phyloP scores from a whole-genome alignment of 2,888 invertebrate genomes.

The Dione vanillae region DNA sequence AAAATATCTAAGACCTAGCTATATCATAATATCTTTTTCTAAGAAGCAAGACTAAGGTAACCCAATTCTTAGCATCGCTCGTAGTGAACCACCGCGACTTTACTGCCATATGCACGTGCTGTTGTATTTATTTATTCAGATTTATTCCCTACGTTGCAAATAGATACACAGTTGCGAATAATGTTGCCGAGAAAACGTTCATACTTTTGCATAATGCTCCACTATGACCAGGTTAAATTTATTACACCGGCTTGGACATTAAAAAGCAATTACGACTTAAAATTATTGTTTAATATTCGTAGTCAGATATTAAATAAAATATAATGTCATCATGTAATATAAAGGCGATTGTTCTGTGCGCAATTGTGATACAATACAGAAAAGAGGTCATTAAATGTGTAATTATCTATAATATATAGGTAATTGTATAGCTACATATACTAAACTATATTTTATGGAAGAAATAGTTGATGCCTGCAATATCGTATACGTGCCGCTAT shows the following conservation, averaged over 20 bases:
- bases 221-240: slow-evolving; percentile 46
- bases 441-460: too few species aligned
- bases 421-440: too few species aligned
- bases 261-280: slow-evolving; percentile 45
- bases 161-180: slow-evolving; percentile 66
- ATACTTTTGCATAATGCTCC: slow-evolving; percentile 53
- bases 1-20: neutral
- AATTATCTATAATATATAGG: too few species aligned
- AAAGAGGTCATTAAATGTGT: too few species aligned
- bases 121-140: slow-evolving; percentile 74
- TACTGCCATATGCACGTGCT: slow-evolving; percentile 69
- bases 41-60: slow-evolving; percentile 32
- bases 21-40: slow-evolving; percentile 9
- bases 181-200: slow-evolving; percentile 62
- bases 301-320: slow-evolving; percentile 17
- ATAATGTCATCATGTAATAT: slow-evolving; percentile 1
- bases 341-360: neutral
- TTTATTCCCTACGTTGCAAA: slow-evolving; percentile 57
- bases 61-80: slow-evolving; percentile 53
- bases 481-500: too few species aligned
- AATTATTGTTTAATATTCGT: slow-evolving; percentile 28
- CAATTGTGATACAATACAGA: neutral
- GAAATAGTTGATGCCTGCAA: too few species aligned
- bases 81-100: slow-evolving; percentile 66
- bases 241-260: slow-evolving; percentile 42